A percentile compares a stretch with the other conserved stretches of the same genome.
These are phyloP conservation scores for Rattus rattus DNA, from an alignment of 2,113 vertebrate species.

Conservation along the genomic window DNA sequence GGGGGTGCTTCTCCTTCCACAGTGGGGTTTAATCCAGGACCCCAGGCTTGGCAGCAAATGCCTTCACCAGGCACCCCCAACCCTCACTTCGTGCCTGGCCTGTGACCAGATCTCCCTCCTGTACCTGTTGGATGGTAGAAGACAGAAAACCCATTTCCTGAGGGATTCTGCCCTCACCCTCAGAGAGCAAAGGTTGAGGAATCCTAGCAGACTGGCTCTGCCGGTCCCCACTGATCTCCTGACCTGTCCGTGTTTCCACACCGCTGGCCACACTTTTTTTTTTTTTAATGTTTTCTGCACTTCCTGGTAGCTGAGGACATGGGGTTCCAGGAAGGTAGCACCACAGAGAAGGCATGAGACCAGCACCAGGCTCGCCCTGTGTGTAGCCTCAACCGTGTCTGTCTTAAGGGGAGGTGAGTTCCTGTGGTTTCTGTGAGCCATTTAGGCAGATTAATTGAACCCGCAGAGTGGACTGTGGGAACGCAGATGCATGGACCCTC, in stretches of 20 bases:
- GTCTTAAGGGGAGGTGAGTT: neutral
- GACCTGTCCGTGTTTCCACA: neutral
- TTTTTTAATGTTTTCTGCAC: neutral
- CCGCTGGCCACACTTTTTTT: neutral
- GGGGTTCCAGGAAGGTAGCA: neutral
- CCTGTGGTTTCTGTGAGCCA: neutral
- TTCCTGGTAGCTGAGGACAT: neutral
- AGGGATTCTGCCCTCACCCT: neutral
- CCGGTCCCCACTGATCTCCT: neutral
- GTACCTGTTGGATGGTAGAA: neutral
- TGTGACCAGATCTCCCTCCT: neutral
- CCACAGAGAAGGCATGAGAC: neutral
- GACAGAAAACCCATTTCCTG: neutral
- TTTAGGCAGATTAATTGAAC: neutral
- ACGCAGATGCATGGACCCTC: neutral
- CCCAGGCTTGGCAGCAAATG: neutral
- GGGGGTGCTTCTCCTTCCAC: neutral
- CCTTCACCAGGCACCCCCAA: neutral
- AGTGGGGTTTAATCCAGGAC: neutral
- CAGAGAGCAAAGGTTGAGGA: neutral
- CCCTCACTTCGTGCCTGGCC: neutral
- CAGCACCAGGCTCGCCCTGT: neutral
- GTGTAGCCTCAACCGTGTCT: neutral
- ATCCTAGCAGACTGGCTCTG: neutral
- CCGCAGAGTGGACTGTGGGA: neutral